Conservation (phyloP, 2,113 vertebrate genomes). For the Barbus barbus region DNA sequence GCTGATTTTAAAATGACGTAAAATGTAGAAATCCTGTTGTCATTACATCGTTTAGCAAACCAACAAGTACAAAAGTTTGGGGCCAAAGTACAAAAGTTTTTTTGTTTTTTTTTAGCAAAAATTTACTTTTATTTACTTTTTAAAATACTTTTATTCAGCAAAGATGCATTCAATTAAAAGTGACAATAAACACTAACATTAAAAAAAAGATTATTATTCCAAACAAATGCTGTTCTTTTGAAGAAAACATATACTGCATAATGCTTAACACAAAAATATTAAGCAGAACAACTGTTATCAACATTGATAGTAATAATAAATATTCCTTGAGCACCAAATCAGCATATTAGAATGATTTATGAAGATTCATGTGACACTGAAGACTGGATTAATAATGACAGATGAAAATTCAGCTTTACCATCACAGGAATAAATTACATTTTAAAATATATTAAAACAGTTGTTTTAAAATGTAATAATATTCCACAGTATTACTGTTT, state of each 20-base stretch:
- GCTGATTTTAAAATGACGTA: background rate
- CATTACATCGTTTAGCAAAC: background rate
- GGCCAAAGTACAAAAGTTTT: no score
- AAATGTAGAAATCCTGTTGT: background rate
- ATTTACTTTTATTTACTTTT: no score
- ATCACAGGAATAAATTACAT: background rate
- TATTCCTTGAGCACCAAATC: background rate
- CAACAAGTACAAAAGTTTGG: background rate
- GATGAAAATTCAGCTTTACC: background rate
- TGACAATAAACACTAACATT: background rate
- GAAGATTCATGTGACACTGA: background rate
- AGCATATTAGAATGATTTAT: background rate
- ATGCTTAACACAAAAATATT: background rate
- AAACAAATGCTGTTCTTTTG: background rate
- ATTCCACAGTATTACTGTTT: background rate
- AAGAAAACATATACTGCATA: background rate
- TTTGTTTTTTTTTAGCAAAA: no score
- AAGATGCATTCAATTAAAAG: background rate
- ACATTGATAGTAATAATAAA: background rate
- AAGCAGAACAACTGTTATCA: background rate
- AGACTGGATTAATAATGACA: no score
- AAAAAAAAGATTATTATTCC: no score
- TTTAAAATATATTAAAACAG: background rate
- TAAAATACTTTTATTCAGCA: background rate
- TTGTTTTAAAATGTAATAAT: no score